Percentiles rank a stretch among this genome's conserved stretches.
Evolutionary conservation across 2,888 invertebrate species (phyloP).

Genomic region (Acheta domesticus): DNA sequence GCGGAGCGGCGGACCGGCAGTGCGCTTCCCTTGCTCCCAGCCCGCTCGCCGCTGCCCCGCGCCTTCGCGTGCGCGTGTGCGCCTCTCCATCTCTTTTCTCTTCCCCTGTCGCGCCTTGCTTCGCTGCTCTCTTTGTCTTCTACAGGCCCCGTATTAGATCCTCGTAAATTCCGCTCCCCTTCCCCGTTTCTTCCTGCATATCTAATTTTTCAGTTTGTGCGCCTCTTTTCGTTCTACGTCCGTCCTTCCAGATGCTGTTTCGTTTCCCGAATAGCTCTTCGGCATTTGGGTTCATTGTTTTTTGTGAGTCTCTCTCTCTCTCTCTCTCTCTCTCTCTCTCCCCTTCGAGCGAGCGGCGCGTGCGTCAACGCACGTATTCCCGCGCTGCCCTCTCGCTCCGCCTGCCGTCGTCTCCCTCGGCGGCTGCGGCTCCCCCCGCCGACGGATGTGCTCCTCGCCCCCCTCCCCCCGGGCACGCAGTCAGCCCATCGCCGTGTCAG

Average conservation of each 20-base stretch:
- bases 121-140: no score
- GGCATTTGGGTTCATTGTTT: no score
- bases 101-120: background rate
- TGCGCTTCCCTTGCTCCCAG: background rate
- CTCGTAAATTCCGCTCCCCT: no score
- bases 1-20: no score
- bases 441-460: background rate
- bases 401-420: background rate
- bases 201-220: no score
- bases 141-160: no score
- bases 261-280: no score
- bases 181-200: no score
- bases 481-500: background rate
- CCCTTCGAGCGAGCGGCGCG: background rate
- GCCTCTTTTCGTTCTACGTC: no score
- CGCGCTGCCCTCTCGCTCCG: background rate
- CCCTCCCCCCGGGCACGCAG: background rate
- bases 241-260: no score
- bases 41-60: background rate
- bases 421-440: background rate
- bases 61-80: background rate
- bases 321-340: background rate
- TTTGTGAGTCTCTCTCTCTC: background rate
- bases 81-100: background rate
- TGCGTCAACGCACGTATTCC: background rate